A percentile compares a stretch with the other conserved stretches of the same genome.
Conservation (phyloP, 1,140 invertebrate genomes). For the Sycophila sp. region DNA sequence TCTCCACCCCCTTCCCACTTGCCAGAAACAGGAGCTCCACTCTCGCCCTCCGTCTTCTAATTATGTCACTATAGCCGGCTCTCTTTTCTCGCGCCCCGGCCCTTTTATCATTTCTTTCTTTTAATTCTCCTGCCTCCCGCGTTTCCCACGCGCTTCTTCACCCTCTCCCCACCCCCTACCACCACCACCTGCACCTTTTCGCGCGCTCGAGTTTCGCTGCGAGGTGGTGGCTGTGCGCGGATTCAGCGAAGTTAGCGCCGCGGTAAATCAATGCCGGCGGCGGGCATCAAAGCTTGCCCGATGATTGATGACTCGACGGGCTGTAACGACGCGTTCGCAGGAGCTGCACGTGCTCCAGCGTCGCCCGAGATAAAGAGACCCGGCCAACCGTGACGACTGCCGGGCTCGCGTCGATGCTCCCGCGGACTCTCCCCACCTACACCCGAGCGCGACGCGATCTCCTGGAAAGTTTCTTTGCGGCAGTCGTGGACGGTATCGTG, state of each 20-base stretch:
- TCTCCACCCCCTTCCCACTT: background rate
- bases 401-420: background rate
- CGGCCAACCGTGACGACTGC: background rate
- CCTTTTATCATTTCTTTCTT: background rate
- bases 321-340: background rate
- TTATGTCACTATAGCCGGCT: constrained; percentile 12
- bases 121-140: background rate
- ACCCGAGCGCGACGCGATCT: no score
- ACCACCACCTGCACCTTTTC: no score
- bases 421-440: no score
- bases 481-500: no score
- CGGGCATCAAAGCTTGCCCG: constrained; percentile 1
- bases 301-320: constrained; percentile 6
- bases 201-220: background rate
- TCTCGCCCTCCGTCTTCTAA: background rate
- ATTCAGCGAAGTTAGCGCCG: background rate
- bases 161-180: background rate
- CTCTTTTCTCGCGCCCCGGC: background rate
- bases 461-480: no score
- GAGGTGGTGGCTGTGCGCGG: no score
- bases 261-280: constrained; percentile 4
- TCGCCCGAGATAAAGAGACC: background rate
- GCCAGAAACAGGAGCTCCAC: background rate
- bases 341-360: background rate
- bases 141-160: background rate